These are phyloP conservation scores for Tenthredo amoena DNA, from an alignment of 2,888 invertebrate species.

Conservation along the genomic window DNA sequence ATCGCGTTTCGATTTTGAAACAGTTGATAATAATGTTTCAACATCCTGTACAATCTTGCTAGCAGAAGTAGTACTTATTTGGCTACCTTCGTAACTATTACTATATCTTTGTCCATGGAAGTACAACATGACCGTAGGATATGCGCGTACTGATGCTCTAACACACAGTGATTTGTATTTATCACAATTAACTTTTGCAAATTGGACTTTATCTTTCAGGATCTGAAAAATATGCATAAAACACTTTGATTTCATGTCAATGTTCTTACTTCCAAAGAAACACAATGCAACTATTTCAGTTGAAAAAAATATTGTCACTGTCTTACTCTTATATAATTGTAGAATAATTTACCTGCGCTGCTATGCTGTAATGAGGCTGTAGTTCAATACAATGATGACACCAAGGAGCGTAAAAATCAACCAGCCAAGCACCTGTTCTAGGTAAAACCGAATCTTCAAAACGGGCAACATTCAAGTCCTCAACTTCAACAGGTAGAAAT, in stretches of 20 bases:
- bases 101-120: conserved; percentile 79
- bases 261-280: background rate
- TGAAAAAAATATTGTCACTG: background rate
- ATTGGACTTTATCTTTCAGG: conserved; percentile 80
- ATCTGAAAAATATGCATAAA: conserved; percentile 69
- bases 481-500: conserved; percentile 82
- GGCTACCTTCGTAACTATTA: conserved; percentile 61
- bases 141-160: conserved; percentile 81
- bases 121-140: conserved; percentile 86
- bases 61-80: conserved; percentile 55
- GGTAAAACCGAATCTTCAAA: conserved; percentile 79
- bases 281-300: background rate
- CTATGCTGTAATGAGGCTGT: conserved; percentile 84
- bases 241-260: background rate
- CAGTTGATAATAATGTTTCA: conserved; percentile 41
- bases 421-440: conserved; percentile 80
- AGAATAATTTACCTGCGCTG: conserved; percentile 81
- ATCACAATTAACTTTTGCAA: conserved; percentile 86
- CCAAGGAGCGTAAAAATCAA: conserved; percentile 87
- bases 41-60: conserved; percentile 35
- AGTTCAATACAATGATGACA: conserved; percentile 83
- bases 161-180: conserved; percentile 79
- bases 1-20: conserved; percentile 35
- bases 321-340: conserved; percentile 17
- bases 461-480: conserved; percentile 76